Percentiles rank a stretch among this genome's conserved stretches.
Evolutionary conservation across 2,113 vertebrate genomes (phyloP).

Genomic region (Chloebia gouldiae): DNA sequence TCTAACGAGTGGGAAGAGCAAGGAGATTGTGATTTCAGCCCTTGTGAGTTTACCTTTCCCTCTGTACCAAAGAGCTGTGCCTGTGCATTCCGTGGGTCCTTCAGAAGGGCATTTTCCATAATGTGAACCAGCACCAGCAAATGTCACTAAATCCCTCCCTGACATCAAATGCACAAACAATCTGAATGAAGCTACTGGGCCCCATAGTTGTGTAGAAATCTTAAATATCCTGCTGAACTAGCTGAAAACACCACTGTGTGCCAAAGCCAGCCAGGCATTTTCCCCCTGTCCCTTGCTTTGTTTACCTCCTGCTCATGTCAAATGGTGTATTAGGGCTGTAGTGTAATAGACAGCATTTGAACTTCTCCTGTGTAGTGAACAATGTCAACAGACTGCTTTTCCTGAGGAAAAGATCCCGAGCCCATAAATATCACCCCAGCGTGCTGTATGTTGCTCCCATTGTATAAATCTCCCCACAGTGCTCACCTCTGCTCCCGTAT

Average conservation of each 20-base stretch:
- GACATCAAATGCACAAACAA: background rate
- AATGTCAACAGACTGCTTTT: conserved; percentile 28
- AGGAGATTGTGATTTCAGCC: background rate
- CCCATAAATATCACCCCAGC: background rate
- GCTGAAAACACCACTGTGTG: background rate
- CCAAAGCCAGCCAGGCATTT: background rate
- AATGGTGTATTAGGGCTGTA: background rate
- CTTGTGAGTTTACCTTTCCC: background rate
- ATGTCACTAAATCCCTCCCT: background rate
- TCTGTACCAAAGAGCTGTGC: background rate
- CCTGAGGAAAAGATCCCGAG: conserved; percentile 3
- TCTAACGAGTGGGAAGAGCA: background rate
- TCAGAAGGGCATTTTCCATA: background rate
- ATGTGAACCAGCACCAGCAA: background rate
- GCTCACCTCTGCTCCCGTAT: conserved; percentile 54
- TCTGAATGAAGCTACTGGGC: background rate
- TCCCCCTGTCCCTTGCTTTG: background rate
- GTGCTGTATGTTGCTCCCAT: background rate
- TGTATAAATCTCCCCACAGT: conserved; percentile 25
- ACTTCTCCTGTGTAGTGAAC: conserved; percentile 24
- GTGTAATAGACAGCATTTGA: background rate
- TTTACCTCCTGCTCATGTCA: conserved; percentile 13
- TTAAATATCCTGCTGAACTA: background rate
- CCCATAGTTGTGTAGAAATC: background rate
- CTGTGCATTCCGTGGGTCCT: fast-evolving